Evolutionary conservation across 2,888 invertebrate species (phyloP), one percentile per base, ranked within the genome.

Genomic region (Oegoconia quadripuncta): DNA sequence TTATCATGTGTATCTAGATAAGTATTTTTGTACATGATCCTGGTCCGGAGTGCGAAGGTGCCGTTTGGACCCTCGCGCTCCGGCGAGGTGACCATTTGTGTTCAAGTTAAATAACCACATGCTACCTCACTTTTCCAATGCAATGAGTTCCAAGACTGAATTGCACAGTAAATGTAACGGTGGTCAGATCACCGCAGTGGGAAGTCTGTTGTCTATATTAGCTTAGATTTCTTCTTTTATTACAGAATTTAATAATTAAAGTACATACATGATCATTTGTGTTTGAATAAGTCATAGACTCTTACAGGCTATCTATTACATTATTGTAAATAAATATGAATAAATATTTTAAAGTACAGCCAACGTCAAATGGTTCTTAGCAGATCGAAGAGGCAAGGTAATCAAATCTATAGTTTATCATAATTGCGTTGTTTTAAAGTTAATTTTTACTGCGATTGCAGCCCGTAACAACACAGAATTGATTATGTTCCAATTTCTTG

Each of bases 71-170:
- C 39, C 27, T 58, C 50, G 58, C 48, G 46, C 56, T 39, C 25
- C 44, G 42, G 51, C 59, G 58, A 46, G 56, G 42, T 46, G 47
- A 14, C n/a, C 46, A 50, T 58, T 63, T 64, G 74, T 74, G 75
- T 76, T 71, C 72, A 72, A 64, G 49, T 50, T 62, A 52, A 55
- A 66, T 60, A 72, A 77, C 82, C 77, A 58, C 59, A 69, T 60
- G n/a, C 82, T 83, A 83, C 83, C 83, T 83, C 83, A 75, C 59
- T 72, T 54, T 65, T 74, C n/a, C n/a, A 73, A 74, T 72, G 62
- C 59, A 63, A 66, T 74, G 60, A n/a, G n/a, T n/a, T n/a, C n/a
- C n/a, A 81, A 84, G 86, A 87, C 86, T 84, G 86, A 83, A 65
- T n/a, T n/a, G n/a, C 58, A 69, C 64, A 60, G 64, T 67, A 68